Conservation (phyloP, 1,140 invertebrate species). For the Drosophila melanogaster region Release_6_plus_ISO1_MT NT_033779.5:12630001-12630500, state of each 20-base stretch:
- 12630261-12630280: too few species aligned
- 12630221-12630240: not conserved
- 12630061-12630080: constrained; percentile 30
- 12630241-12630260: too few species aligned
- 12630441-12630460: not conserved
- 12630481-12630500: constrained; percentile 51
- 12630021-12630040: constrained; percentile 45
- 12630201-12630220: not conserved
- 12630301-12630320: too few species aligned
- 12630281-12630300: too few species aligned
- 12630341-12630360: not conserved
- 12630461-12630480: constrained; percentile 30
- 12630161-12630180: constrained; percentile 9
- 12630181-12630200: too few species aligned
- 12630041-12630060: constrained; percentile 48
- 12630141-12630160: constrained; percentile 25
- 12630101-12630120: not conserved
- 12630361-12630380: not conserved
- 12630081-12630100: constrained; percentile 12
- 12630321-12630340: not conserved
- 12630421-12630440: constrained; percentile 8
- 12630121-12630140: constrained; percentile 17
- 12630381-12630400: too few species aligned
- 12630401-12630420: not conserved
- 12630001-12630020: constrained; percentile 53